These are phyloP conservation scores for Aldabrachelys gigantea DNA, from an alignment of 2,113 vertebrate species.

Conservation along the genomic window DNA sequence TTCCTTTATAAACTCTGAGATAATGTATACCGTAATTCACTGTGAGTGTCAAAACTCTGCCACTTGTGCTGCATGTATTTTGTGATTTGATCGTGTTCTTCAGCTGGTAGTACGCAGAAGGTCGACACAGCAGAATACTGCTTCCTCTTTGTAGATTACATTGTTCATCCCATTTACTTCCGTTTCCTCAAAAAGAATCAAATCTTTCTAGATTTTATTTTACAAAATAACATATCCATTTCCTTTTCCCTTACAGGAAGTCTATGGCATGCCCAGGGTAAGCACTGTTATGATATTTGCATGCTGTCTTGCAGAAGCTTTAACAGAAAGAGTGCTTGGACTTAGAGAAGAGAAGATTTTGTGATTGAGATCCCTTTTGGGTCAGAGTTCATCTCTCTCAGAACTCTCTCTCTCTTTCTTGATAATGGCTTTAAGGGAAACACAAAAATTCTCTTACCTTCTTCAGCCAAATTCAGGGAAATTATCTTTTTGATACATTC, in stretches of 20 bases:
- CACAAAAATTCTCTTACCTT: background rate
- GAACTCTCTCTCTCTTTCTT: background rate
- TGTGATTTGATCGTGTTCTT: background rate
- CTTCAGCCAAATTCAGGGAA: background rate
- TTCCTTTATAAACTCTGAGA: background rate
- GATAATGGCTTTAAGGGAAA: background rate
- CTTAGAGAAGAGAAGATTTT: background rate
- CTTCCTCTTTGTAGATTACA: background rate
- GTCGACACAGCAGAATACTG: background rate
- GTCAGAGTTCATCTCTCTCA: background rate
- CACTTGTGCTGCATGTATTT: fast-evolving
- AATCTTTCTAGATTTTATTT: background rate
- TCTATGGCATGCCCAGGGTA: constrained; percentile 87
- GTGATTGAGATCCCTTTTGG: background rate
- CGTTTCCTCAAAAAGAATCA: background rate
- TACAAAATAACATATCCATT: background rate
- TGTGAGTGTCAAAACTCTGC: background rate
- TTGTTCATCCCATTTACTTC: background rate
- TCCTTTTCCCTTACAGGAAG: constrained; percentile 80
- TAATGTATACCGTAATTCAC: background rate
- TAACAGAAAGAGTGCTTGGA: background rate
- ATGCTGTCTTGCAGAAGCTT: background rate
- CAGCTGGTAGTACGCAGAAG: background rate
- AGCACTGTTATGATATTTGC: constrained; percentile 10
- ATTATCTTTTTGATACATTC: background rate